Evolutionary conservation across 2,888 invertebrate species (phyloP), one percentile per base, ranked within the genome.

Genomic region (Andrena camellia): DNA sequence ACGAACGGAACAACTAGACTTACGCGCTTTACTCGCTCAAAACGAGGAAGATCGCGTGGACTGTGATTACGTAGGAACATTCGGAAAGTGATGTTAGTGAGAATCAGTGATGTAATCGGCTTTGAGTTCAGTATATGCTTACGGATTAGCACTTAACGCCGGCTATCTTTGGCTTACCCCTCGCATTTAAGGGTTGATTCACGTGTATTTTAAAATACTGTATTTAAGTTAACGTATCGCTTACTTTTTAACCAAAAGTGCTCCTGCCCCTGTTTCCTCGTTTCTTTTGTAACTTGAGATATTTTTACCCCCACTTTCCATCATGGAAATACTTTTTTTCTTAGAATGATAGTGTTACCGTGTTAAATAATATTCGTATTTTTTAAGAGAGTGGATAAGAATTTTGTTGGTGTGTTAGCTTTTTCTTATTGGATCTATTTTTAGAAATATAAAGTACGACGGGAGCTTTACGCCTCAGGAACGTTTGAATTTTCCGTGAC

Each of bases 51-150:
- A 54, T 63, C 26, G 48, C 20, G 52, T 29, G 29, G 72, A 72
- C 29, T 48, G 68, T 68, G 52, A 62, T 50, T 23, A 50, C 60
- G 63, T 62, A 26, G 29, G 26, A 50, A 17, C 13, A 50, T n/a
- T 77, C 68, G 50, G 63, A 26, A 68, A 78, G 78, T 85, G 78
- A 85, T 71, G 72, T 75, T 75, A 81, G 73, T 82, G 85, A 74
- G 59, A 35, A 48, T 66, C 81, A 69, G 85, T 84, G 81, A 72
- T 69, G 75, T 81, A 66, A 68, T 48, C 42, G 35, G 60, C 35
- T 48, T 31, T 48, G 8, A 20, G 6, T 26, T 23, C 10, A 10
- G 23, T 23, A 20, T 57, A 23, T 8, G 23, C 20, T 10, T 20
- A 20, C 8, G 10, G 20, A 57, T 57, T 57, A 23, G 57, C 10